These are phyloP conservation scores for Pangasius krempfi DNA, from an alignment of 2,797 vertebrate species.

Conservation along the genomic window DNA sequence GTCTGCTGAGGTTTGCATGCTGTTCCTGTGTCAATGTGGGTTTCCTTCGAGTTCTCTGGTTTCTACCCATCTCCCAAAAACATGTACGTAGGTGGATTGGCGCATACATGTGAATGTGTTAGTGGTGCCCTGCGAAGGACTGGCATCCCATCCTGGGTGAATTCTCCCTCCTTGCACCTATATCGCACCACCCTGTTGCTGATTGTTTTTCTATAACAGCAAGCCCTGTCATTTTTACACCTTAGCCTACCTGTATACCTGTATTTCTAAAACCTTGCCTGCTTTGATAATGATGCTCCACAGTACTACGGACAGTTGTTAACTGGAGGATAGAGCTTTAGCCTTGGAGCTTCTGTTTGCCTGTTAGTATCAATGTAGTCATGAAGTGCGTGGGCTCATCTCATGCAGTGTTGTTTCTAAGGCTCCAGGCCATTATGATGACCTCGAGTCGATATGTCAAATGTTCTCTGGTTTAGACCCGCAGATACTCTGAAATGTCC, in stretches of 20 bases:
- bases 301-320: neutral
- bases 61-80: neutral
- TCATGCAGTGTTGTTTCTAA: conserved; percentile 42
- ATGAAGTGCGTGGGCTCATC: conserved; percentile 42
- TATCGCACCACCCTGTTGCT: neutral
- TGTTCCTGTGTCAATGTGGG: neutral
- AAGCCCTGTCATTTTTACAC: neutral
- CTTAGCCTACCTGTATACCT: neutral
- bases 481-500: neutral
- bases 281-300: neutral
- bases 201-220: neutral
- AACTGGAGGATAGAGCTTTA: neutral
- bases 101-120: neutral
- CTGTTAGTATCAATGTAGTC: conserved; percentile 7
- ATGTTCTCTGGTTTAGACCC: neutral
- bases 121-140: neutral
- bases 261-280: neutral
- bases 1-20: neutral
- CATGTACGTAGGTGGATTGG: neutral
- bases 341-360: conserved; percentile 1
- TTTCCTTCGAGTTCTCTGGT: neutral
- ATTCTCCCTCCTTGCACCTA: neutral
- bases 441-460: neutral
- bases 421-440: conserved; percentile 9
- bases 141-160: neutral